These are phyloP conservation scores for Tyrannus savana DNA, from an alignment of 2,113 vertebrate species.

Conservation along the genomic window DNA sequence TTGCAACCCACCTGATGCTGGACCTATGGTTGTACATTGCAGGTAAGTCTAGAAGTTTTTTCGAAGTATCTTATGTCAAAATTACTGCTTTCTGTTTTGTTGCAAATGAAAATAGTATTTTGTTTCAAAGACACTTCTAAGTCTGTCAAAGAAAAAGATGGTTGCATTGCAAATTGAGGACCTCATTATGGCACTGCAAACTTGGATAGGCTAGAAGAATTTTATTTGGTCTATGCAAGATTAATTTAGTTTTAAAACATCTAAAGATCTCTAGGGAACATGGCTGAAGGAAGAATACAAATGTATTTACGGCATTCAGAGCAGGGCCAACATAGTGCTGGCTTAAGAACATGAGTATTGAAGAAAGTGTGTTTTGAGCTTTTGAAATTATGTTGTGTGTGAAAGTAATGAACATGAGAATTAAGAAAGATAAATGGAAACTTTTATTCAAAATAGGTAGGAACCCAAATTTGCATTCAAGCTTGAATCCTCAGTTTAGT, in stretches of 20 bases:
- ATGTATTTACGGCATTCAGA: not conserved
- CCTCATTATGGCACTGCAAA: not conserved
- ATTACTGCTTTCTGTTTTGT: not conserved
- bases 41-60: slow-evolving; percentile 78
- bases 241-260: not conserved
- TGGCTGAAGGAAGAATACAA: not conserved
- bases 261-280: not conserved
- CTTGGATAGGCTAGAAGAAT: not conserved
- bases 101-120: not conserved
- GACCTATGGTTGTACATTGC: slow-evolving; percentile 99
- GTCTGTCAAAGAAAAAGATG: not conserved
- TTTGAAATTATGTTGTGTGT: not conserved
- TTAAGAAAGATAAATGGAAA: not conserved
- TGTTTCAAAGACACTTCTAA: not conserved
- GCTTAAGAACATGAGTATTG: not conserved
- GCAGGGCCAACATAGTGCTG: not conserved
- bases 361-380: not conserved
- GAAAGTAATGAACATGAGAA: not conserved
- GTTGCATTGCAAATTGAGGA: not conserved
- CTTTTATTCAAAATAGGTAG: not conserved
- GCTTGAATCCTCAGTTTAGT: not conserved
- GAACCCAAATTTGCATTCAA: not conserved
- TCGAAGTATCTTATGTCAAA: not conserved
- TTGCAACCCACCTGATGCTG: slow-evolving; percentile 96
- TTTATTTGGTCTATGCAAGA: not conserved